Percentiles rank a stretch among this genome's conserved stretches.
Evolutionary conservation across 2,888 invertebrate genomes (phyloP).

Genomic region (Andrena hattorfiana): DNA sequence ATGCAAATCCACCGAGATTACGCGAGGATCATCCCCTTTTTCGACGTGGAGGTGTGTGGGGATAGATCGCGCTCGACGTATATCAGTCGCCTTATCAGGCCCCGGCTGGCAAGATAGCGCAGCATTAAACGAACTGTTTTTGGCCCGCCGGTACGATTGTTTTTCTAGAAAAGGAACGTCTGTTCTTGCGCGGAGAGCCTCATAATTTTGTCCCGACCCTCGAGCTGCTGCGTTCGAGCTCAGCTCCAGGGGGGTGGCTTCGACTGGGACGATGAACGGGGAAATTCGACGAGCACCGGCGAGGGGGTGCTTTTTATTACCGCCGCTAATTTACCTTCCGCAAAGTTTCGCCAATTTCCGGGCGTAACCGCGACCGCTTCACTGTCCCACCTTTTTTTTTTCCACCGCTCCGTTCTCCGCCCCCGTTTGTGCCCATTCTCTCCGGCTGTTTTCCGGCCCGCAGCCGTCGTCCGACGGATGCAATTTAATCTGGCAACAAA

Average conservation of each 20-base stretch:
- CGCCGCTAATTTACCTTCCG: constrained; percentile 77
- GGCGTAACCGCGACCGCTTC: constrained; percentile 69
- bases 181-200: constrained; percentile 56
- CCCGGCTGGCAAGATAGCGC: constrained; percentile 56
- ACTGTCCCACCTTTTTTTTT: constrained; percentile 65
- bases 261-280: constrained; percentile 3
- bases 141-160: constrained; percentile 38
- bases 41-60: constrained; percentile 33
- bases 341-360: constrained; percentile 79
- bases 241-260: background rate
- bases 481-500: constrained; percentile 63
- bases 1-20: constrained; percentile 77
- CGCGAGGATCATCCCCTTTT: constrained; percentile 63
- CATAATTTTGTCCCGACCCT: constrained; percentile 56
- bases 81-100: constrained; percentile 73
- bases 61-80: constrained; percentile 56
- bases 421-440: constrained; percentile 21
- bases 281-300: constrained; percentile 60
- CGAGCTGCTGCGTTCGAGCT: constrained; percentile 18
- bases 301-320: constrained; percentile 74
- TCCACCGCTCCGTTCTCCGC: constrained; percentile 34
- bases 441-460: background rate
- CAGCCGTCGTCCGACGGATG: constrained; percentile 13
- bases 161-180: constrained; percentile 38
- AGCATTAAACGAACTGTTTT: constrained; percentile 76